Evolutionary conservation across 2,888 invertebrate genomes (phyloP), one percentile per base, ranked within the genome.

Genomic region (Lasioglossum malachurum): DNA sequence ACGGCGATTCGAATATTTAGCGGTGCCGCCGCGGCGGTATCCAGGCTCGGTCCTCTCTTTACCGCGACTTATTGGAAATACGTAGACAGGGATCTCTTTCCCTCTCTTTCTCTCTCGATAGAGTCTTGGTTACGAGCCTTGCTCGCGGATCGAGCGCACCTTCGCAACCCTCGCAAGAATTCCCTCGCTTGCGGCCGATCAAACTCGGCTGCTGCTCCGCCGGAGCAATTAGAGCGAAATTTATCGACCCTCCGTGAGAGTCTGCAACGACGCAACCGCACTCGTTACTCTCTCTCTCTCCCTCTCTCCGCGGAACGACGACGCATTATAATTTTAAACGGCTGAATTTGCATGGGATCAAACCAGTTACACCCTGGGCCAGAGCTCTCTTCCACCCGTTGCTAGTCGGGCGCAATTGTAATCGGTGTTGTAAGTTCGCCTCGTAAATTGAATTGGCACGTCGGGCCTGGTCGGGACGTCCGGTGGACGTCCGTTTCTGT

Each of bases 1-100:
- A 89, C 89, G 87, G 87, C 92, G 92, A 92, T 92, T 92, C 92
- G 93, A 93, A 93, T 93, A 93, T 93, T 93, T 91, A 91, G 89
- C 87, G 89, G 77, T 69, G 57, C 72, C 82, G 80, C 14, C 88
- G 57, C 72, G 82, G 78, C 87, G 88, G 87, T 90, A 89, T 83
- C 82, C 83, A n/a, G 71, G n/a, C 31, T 31, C 31, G 60, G 75
- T n/a, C 41, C 44, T 86, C 79, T 73, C 79, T 84, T 89, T 79
- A 38, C 75, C 79, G 16, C 76, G 44, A 69, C 57, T 83, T 82
- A 74, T 79, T 84, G 64, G 79, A 78, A 78, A 78, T 86, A 83
- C 77, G 76, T 74, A 72, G 64, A 71, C 80, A 80, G 78, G 60
- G 76, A 69, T 57, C 38, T 60, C 64, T 31, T 5, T 27, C 60